phyloP scores from a whole-genome alignment of 2,888 invertebrate species.

The Drosophila siamana region DNA sequence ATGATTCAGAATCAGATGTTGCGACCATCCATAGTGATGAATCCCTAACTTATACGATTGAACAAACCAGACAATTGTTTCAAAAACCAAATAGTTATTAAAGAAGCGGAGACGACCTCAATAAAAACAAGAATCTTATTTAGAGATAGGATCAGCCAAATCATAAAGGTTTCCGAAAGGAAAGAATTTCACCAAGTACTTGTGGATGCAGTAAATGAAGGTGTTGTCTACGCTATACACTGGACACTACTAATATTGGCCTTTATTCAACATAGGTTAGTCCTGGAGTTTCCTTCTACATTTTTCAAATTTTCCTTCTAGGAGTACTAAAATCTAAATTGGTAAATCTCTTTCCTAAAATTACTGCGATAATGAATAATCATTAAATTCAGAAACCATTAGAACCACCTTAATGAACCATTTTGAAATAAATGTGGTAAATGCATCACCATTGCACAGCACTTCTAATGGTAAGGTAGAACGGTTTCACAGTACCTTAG shows the following conservation, averaged over 20 bases:
- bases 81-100: conserved; percentile 48
- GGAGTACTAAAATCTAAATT: conserved; percentile 7
- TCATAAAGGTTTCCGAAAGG: conserved; percentile 30
- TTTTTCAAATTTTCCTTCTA: no score
- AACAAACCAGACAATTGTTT: conserved; percentile 57
- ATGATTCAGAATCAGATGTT: conserved; percentile 1
- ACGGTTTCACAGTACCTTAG: neutral
- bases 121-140: conserved; percentile 31
- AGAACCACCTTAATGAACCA: neutral
- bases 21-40: conserved; percentile 38
- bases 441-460: no score
- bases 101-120: conserved; percentile 23
- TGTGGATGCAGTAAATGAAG: neutral
- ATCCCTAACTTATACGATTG: conserved; percentile 46
- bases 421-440: no score
- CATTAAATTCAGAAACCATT: neutral
- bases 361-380: neutral
- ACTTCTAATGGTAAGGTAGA: no score
- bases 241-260: conserved; percentile 11
- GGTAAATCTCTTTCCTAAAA: neutral
- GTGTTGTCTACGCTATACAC: conserved; percentile 9
- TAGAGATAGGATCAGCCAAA: conserved; percentile 33
- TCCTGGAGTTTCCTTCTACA: neutral
- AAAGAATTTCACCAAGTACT: neutral
- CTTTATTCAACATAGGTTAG: conserved; percentile 4